Evolutionary conservation across 2,888 invertebrate species (phyloP).

Genomic region (Stenodera caucasica): DNA sequence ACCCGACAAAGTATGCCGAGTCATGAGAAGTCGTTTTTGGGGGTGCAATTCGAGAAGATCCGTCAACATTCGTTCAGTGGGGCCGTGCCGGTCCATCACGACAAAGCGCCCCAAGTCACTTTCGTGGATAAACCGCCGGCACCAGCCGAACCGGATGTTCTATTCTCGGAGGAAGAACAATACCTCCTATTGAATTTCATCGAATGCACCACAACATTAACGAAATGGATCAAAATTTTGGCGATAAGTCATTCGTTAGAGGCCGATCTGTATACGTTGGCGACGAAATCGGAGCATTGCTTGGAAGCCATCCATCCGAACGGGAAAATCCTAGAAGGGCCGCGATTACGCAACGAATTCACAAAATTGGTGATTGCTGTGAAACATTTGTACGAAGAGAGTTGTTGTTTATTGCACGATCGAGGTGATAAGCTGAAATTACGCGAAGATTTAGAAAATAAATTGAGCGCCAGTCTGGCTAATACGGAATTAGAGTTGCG

Average conservation of each 20-base stretch:
- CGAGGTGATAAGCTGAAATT: slow-evolving; percentile 67
- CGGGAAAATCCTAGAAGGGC: slow-evolving; percentile 78
- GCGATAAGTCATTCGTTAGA: slow-evolving; percentile 69
- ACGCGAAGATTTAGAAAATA: slow-evolving; percentile 69
- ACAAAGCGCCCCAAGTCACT: slow-evolving; percentile 44
- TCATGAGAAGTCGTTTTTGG: slow-evolving; percentile 52
- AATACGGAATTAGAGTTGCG: slow-evolving; percentile 73
- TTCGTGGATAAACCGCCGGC: slow-evolving; percentile 49
- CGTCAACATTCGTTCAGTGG: slow-evolving; percentile 56
- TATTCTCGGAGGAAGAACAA: slow-evolving; percentile 67
- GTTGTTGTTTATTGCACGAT: slow-evolving; percentile 70
- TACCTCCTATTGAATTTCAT: slow-evolving; percentile 75
- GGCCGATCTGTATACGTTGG: slow-evolving; percentile 74
- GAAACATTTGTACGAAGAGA: slow-evolving; percentile 71
- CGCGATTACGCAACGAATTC: slow-evolving; percentile 69
- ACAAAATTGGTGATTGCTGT: slow-evolving; percentile 72
- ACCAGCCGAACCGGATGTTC: slow-evolving; percentile 52
- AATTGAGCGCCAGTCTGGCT: slow-evolving; percentile 67
- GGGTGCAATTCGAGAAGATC: slow-evolving; percentile 53
- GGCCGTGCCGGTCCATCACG: slow-evolving; percentile 42
- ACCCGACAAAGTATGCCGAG: slow-evolving; percentile 55
- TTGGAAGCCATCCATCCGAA: slow-evolving; percentile 78
- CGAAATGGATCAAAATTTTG: slow-evolving; percentile 72
- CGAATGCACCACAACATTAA: slow-evolving; percentile 81
- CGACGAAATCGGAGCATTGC: slow-evolving; percentile 69